Evolutionary conservation across 2,888 invertebrate genomes (phyloP).

Genomic region (Archips xylosteana): DNA sequence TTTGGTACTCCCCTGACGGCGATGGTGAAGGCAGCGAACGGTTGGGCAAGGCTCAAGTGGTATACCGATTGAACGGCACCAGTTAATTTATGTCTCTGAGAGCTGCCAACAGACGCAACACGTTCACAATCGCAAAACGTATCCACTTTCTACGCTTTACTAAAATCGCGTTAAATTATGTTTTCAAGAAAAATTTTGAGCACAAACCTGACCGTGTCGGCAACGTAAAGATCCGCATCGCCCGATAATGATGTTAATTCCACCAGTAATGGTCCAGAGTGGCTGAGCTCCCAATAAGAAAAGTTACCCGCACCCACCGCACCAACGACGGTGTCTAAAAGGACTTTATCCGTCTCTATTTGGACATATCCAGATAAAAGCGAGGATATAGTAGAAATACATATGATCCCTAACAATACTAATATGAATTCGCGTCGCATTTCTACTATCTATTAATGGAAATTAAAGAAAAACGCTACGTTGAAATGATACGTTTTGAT

Average conservation of each 20-base stretch:
- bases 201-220: constrained; percentile 70
- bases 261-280: constrained; percentile 68
- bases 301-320: constrained; percentile 76
- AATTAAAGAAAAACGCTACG: constrained; percentile 17
- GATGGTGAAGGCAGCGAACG: no score
- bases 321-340: constrained; percentile 72
- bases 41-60: no score
- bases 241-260: constrained; percentile 72
- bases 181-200: not conserved
- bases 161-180: not conserved
- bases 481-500: not conserved
- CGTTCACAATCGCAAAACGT: not conserved
- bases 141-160: not conserved
- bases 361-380: constrained; percentile 64
- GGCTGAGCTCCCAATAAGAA: constrained; percentile 78
- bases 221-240: constrained; percentile 77
- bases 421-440: constrained; percentile 76
- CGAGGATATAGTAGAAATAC: constrained; percentile 70
- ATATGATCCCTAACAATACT: constrained; percentile 70
- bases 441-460: constrained; percentile 44
- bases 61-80: no score
- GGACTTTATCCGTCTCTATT: constrained; percentile 63
- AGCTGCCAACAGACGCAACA: not conserved
- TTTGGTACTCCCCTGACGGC: no score
- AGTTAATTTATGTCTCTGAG: not conserved